phyloP scores from a whole-genome alignment of 2,888 invertebrate species.

The Osedax frankpressi region DNA sequence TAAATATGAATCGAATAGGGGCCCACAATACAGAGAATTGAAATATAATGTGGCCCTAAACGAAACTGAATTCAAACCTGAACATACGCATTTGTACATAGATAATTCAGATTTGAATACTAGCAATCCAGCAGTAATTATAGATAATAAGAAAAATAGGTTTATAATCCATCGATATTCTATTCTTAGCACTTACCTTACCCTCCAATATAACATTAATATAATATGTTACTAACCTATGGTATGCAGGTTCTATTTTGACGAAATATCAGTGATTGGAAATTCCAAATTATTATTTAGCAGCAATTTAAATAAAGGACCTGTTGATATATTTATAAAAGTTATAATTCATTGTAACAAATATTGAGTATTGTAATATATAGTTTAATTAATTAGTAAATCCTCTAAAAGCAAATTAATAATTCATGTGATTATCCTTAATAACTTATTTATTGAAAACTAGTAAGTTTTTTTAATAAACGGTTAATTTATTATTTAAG shows the following conservation, averaged over 20 bases:
- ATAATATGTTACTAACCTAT: no score
- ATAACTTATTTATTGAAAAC: no score
- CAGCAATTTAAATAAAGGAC: background rate
- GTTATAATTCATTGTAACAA: no score
- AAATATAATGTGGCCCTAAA: slow-evolving; percentile 33
- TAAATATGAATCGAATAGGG: slow-evolving; percentile 32
- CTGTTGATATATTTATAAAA: background rate
- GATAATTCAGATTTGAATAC: slow-evolving; percentile 29
- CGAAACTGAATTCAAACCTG: slow-evolving; percentile 29
- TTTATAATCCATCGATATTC: no score
- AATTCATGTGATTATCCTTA: no score
- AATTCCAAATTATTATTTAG: background rate
- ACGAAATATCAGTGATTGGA: slow-evolving; percentile 23
- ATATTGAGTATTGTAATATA: no score
- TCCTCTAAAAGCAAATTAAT: no score
- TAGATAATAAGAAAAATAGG: no score
- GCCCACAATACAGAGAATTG: slow-evolving; percentile 33
- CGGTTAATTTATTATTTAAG: background rate
- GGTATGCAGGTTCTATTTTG: slow-evolving; percentile 33
- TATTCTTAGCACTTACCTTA: no score
- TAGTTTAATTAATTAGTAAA: no score
- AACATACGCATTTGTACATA: slow-evolving; percentile 31
- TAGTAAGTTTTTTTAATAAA: no score
- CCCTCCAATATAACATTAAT: no score
- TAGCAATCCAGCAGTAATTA: slow-evolving; percentile 31